Evolutionary conservation across 2,888 invertebrate genomes (phyloP).

Genomic region (Timema cristinae): DNA sequence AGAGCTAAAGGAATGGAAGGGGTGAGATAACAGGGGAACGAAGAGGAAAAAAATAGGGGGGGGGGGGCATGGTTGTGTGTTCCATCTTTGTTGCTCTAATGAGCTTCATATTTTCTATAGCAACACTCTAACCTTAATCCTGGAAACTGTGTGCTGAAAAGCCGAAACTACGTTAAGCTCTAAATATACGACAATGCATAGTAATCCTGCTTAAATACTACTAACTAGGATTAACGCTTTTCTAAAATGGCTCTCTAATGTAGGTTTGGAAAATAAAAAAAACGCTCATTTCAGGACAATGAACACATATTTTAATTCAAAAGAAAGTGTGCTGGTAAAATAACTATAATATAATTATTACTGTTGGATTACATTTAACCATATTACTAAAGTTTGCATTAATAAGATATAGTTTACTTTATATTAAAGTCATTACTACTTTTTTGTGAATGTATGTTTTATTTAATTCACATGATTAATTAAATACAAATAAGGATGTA

Average conservation of each 20-base stretch:
- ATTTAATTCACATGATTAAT: too few relatives aligned
- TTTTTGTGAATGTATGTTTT: too few relatives aligned
- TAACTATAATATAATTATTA: too few relatives aligned
- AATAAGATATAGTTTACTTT: too few relatives aligned
- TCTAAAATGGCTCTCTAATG: slow-evolving; percentile 13
- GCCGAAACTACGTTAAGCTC: slow-evolving; percentile 9
- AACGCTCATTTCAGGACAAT: too few relatives aligned
- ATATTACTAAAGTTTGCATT: too few relatives aligned
- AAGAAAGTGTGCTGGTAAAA: too few relatives aligned
- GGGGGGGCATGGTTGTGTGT: background rate
- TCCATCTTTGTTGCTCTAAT: background rate
- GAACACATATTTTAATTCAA: too few relatives aligned
- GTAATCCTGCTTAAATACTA: slow-evolving; percentile 12
- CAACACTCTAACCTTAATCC: slow-evolving; percentile 14
- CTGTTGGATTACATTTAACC: too few relatives aligned
- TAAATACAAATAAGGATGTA: too few relatives aligned
- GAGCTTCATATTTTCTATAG: slow-evolving; percentile 14
- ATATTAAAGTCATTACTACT: too few relatives aligned
- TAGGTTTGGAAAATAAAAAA: background rate
- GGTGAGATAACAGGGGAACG: background rate
- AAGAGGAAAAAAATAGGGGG: slow-evolving; percentile 2
- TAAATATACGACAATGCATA: slow-evolving; percentile 6
- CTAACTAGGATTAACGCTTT: slow-evolving; percentile 15
- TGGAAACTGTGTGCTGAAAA: slow-evolving; percentile 12
- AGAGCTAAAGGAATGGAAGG: slow-evolving; percentile 2